Evolutionary conservation across 2,888 invertebrate genomes (phyloP).

Genomic region (Drosophila gaucha): DNA sequence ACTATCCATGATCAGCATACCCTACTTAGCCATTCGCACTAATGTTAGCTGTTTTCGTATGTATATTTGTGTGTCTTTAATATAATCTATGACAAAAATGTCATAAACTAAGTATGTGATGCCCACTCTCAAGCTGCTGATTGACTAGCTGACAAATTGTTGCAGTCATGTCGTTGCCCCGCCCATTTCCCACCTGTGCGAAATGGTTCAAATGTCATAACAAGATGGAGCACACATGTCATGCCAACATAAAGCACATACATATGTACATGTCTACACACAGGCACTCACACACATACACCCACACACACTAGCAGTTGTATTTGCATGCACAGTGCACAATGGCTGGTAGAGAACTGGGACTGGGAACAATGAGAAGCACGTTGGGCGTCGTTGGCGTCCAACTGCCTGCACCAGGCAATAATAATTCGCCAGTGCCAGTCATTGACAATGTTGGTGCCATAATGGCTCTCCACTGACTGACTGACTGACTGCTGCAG

Average conservation of each 20-base stretch:
- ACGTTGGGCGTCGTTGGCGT: slow-evolving; percentile 43
- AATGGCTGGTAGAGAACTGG: slow-evolving; percentile 29
- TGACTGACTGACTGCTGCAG: slow-evolving; percentile 41
- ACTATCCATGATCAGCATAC: slow-evolving; percentile 7
- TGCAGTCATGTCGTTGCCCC: slow-evolving; percentile 29
- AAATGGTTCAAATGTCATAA: slow-evolving; percentile 74
- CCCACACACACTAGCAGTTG: slow-evolving; percentile 37
- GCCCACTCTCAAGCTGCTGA: slow-evolving; percentile 37
- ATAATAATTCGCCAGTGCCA: slow-evolving; percentile 73
- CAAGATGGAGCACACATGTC: slow-evolving; percentile 63
- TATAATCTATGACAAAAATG: slow-evolving; percentile 13
- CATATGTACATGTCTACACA: neutral
- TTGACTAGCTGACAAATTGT: slow-evolving; percentile 70
- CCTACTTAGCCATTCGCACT: neutral
- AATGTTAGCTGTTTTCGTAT: neutral
- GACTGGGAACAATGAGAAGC: slow-evolving; percentile 52
- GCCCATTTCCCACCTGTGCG: slow-evolving; percentile 31
- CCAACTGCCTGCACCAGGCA: slow-evolving; percentile 72
- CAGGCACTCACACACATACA: neutral
- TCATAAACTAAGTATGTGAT: slow-evolving; percentile 10
- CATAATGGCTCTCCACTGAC: slow-evolving; percentile 70
- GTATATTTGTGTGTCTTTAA: neutral
- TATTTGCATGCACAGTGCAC: slow-evolving; percentile 51
- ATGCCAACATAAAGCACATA: slow-evolving; percentile 18
- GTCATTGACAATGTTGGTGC: slow-evolving; percentile 74